These are phyloP conservation scores for Saxidomus purpurata DNA, from an alignment of 1,140 invertebrate genomes.

Conservation along the genomic window DNA sequence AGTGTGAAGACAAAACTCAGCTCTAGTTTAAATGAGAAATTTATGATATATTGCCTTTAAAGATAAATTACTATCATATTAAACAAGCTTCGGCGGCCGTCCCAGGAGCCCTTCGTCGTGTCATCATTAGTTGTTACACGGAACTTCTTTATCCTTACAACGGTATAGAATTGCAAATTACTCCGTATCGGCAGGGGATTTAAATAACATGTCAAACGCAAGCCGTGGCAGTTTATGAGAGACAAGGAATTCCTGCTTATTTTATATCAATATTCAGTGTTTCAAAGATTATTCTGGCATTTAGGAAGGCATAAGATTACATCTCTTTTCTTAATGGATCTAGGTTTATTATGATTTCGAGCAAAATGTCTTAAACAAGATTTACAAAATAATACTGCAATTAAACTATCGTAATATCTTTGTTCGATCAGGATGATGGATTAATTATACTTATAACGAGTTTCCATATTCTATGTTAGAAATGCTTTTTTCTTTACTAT, in stretches of 20 bases:
- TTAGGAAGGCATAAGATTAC: background rate
- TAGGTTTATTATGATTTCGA: background rate
- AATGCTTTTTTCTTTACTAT: no score
- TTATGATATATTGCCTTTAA: background rate
- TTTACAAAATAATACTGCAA: background rate
- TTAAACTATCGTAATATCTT: no score
- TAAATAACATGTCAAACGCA: conserved; percentile 42
- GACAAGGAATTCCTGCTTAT: background rate
- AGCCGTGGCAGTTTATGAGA: background rate
- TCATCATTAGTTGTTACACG: conserved; percentile 11
- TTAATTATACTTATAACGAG: no score
- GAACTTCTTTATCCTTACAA: background rate
- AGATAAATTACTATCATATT: background rate
- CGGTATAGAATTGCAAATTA: conserved; percentile 27
- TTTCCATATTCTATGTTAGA: no score
- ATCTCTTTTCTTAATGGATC: background rate
- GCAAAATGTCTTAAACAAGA: background rate
- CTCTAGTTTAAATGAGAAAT: no score
- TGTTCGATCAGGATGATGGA: no score
- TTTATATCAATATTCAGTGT: conserved; percentile 30
- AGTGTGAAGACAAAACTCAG: no score
- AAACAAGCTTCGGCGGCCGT: background rate
- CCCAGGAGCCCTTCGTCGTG: background rate
- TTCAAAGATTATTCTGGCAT: background rate
- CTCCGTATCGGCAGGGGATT: background rate